Base-by-base conservation (phyloP, 2,797 vertebrate species). In the Eutrigla gurnardus region DNA sequence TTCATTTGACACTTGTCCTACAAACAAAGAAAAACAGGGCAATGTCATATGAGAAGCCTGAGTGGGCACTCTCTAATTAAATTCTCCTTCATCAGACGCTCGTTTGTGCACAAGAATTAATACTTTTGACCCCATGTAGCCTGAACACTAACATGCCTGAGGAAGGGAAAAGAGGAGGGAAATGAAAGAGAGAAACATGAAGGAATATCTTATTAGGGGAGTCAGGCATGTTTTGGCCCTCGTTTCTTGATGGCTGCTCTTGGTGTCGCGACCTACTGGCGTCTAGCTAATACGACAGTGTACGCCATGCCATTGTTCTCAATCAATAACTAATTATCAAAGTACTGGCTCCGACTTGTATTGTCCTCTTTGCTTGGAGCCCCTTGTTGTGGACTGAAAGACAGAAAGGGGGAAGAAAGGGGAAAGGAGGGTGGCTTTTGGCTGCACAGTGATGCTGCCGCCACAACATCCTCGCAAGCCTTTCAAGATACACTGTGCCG, bases 291-390 rank as follows among this genome's bases (percentile, higher is more conserved):
- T 96, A 96, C 93, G 90, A 86, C 91, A 95, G 94, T 94, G 94
- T 95, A 95, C 85, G 80, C 95, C 80, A 70, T 91, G 67, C 90
- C 94, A 95, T 97, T 96, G 96, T 96, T 96, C 93, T 93, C 95
- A 96, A 98, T 99, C 97, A 98, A 98, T 98, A 98, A 97, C 96
- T 98, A 98, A 98, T 98, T 97, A 97, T 97, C 95, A 97, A 97
- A 97, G 95, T 95, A 95, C 96, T 93, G 92, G 93, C 93, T 93
- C 87, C 69, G 81, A 89, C 93, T 88, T 78, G 70, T 90, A 91
- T 93, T 94, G 93, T 95, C 92, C 95, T 92, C 96, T 95, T 94
- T 94, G 95, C 95, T 95, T 91, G 94, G 93, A 95, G 93, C 91
- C 95, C 94, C 95, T 96, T 94, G 94, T 96, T 96, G 95, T 82